Conservation (phyloP, 2,113 vertebrate species). For the Cnemophilus loriae region DNA sequence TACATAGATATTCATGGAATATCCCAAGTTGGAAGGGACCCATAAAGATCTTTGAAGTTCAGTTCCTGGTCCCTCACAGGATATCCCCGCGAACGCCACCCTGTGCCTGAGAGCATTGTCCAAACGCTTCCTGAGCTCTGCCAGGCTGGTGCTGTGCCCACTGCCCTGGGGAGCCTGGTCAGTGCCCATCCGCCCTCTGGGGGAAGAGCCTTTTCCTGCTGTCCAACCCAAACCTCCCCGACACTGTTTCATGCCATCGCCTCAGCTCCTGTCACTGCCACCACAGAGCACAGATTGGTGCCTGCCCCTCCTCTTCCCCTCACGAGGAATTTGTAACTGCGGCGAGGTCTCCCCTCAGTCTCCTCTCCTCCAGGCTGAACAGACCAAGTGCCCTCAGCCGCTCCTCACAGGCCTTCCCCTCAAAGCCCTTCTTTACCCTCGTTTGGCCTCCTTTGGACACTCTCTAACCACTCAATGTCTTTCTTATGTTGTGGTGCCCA, state of each 20-base stretch:
- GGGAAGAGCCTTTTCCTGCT: neutral
- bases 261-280: neutral
- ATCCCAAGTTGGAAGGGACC: neutral
- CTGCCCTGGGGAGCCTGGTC: neutral
- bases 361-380: neutral
- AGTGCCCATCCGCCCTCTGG: neutral
- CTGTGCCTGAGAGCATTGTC: fast-evolving
- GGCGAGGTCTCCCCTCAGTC: neutral
- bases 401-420: neutral
- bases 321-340: fast-evolving
- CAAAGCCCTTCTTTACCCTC: neutral
- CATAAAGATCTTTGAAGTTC: neutral
- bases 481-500: fast-evolving
- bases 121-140: neutral
- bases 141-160: neutral
- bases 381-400: no score
- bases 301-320: neutral
- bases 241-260: neutral
- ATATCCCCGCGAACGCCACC: no score
- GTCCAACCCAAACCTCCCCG: fast-evolving
- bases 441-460: neutral
- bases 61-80: neutral
- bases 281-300: neutral
- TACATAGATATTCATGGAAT: neutral
- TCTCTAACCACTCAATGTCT: no score